Evolutionary conservation across 2,888 invertebrate species (phyloP).

Genomic region (Dynastes maya): DNA sequence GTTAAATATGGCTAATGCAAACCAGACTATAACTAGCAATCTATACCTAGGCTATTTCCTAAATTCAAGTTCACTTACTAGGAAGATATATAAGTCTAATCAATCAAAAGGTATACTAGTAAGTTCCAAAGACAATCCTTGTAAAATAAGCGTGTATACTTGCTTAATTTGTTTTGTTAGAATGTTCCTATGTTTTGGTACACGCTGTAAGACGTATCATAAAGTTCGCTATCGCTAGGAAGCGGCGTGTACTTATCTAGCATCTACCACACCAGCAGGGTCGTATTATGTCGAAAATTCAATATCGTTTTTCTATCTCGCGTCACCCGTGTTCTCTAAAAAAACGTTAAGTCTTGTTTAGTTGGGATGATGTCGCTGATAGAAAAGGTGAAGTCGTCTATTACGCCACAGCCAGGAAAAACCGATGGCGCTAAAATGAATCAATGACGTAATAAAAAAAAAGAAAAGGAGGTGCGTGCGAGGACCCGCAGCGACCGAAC

Average conservation of each 20-base stretch:
- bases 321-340: neutral
- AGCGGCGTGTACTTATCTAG: neutral
- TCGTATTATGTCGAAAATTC: slow-evolving; percentile 16
- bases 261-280: neutral
- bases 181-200: neutral
- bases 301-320: slow-evolving; percentile 30
- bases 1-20: too few relatives aligned
- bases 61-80: too few relatives aligned
- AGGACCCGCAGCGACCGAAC: neutral
- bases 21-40: too few relatives aligned
- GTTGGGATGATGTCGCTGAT: slow-evolving; percentile 11
- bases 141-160: too few relatives aligned
- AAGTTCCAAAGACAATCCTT: too few relatives aligned
- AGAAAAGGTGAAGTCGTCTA: slow-evolving; percentile 4
- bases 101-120: too few relatives aligned
- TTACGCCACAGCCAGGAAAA: neutral
- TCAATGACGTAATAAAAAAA: slow-evolving; percentile 11
- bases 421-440: slow-evolving; percentile 14
- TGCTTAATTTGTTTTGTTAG: too few relatives aligned
- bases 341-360: slow-evolving; percentile 30
- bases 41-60: too few relatives aligned
- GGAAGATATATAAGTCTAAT: too few relatives aligned
- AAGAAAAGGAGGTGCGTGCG: neutral
- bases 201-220: neutral
- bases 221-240: neutral